Conservation (phyloP, 2,113 vertebrate genomes). For the Thinocorus orbignyianus region DNA sequence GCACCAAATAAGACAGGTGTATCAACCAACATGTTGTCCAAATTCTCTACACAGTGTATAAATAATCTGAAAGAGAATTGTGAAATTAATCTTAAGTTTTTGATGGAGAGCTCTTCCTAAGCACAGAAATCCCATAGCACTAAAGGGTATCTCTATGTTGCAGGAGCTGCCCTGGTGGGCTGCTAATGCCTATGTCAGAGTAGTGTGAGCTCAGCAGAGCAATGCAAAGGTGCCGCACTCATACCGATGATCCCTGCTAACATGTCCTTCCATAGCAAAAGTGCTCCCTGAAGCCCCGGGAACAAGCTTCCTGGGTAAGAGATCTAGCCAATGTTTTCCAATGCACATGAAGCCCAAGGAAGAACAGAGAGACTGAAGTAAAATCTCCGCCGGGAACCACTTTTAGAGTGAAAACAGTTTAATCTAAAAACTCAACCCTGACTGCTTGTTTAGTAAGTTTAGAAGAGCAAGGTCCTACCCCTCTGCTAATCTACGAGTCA, state of each 20-base stretch:
- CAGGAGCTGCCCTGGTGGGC: not conserved
- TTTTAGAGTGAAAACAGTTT: constrained; percentile 29
- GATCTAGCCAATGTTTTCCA: not conserved
- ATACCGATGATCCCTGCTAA: not conserved
- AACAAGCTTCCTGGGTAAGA: not conserved
- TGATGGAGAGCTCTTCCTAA: not conserved
- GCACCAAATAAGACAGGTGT: not conserved
- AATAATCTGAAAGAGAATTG: not conserved
- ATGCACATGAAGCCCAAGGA: not conserved
- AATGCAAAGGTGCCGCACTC: fast-evolving
- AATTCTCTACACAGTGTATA: not conserved
- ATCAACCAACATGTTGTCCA: not conserved
- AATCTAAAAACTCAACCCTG: not conserved
- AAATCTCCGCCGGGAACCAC: constrained; percentile 21
- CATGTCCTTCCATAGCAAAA: not conserved
- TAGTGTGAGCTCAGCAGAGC: not conserved
- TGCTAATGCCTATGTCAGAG: not conserved
- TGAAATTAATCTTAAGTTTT: not conserved
- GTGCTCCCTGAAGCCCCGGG: not conserved
- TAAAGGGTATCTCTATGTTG: not conserved
- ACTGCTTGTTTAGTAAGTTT: constrained; percentile 33
- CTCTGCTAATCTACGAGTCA: not conserved
- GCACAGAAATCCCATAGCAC: not conserved
- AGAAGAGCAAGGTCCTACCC: not conserved
- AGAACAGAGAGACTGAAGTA: not conserved